phyloP scores from a whole-genome alignment of 2,888 invertebrate species.

The Epinotia bilunana region DNA sequence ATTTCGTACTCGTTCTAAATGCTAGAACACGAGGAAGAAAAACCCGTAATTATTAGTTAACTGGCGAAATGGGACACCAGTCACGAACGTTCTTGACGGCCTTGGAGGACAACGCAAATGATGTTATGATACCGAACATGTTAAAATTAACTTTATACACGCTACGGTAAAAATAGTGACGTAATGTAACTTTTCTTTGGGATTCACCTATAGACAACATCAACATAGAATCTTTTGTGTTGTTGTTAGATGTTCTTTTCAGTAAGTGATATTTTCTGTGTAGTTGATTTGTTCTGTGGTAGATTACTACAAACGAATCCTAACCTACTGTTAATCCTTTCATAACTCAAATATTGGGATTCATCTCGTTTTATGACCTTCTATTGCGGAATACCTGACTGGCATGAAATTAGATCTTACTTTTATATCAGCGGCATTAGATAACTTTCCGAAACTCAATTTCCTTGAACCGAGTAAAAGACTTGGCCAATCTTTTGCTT shows the following conservation, averaged over 20 bases:
- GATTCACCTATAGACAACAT: background rate
- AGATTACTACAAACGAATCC: no score
- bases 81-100: conserved; percentile 28
- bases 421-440: background rate
- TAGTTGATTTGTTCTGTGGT: no score
- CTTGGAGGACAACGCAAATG: conserved; percentile 42
- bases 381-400: background rate
- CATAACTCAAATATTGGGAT: background rate
- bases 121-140: conserved; percentile 26
- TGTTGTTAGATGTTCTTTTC: no score
- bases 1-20: background rate
- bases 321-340: no score
- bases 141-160: conserved; percentile 30
- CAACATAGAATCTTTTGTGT: no score
- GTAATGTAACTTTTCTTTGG: conserved; percentile 14
- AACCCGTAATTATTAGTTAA: conserved; percentile 24
- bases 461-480: background rate
- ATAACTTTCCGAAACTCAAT: background rate
- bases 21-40: conserved; percentile 11
- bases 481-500: conserved; percentile 7
- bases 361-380: background rate
- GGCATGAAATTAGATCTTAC: background rate
- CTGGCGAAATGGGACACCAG: conserved; percentile 8
- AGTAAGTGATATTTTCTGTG: no score
- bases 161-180: conserved; percentile 32